phyloP scores from a whole-genome alignment of 2,888 invertebrate genomes.

The Drosophila peninsularis region DNA sequence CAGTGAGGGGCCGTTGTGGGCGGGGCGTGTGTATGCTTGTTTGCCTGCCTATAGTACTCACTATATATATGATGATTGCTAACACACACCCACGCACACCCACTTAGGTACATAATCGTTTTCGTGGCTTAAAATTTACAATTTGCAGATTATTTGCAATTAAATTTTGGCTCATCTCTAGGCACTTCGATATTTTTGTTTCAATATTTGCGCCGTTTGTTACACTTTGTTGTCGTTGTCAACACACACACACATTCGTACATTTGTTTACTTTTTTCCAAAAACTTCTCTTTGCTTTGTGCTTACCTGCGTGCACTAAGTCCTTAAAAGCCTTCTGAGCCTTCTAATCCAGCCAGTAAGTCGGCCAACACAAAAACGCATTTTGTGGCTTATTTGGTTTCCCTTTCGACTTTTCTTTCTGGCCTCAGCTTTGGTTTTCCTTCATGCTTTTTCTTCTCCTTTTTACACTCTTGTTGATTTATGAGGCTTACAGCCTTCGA shows the following conservation, averaged over 20 bases:
- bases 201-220: slow-evolving; percentile 53
- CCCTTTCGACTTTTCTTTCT: slow-evolving; percentile 25
- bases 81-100: slow-evolving; percentile 25
- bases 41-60: slow-evolving; percentile 59
- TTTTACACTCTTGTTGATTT: slow-evolving; percentile 29
- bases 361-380: slow-evolving; percentile 63
- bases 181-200: slow-evolving; percentile 29
- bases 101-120: slow-evolving; percentile 50
- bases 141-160: slow-evolving; percentile 73
- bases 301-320: slow-evolving; percentile 44
- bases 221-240: slow-evolving; percentile 18
- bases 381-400: slow-evolving; percentile 68
- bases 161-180: slow-evolving; percentile 48
- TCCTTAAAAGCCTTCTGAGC: slow-evolving; percentile 62
- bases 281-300: slow-evolving; percentile 32
- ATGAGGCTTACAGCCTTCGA: slow-evolving; percentile 13
- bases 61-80: slow-evolving; percentile 33
- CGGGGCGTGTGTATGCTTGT: slow-evolving; percentile 21
- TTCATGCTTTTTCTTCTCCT: not conserved
- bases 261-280: slow-evolving; percentile 22
- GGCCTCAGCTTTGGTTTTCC: not conserved
- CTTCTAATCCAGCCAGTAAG: slow-evolving; percentile 65
- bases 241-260: not conserved
- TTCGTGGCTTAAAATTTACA: slow-evolving; percentile 63
- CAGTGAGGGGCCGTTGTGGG: not conserved